Conservation (phyloP, 1,140 invertebrate genomes). For the Drosophila pruinosa region DNA sequence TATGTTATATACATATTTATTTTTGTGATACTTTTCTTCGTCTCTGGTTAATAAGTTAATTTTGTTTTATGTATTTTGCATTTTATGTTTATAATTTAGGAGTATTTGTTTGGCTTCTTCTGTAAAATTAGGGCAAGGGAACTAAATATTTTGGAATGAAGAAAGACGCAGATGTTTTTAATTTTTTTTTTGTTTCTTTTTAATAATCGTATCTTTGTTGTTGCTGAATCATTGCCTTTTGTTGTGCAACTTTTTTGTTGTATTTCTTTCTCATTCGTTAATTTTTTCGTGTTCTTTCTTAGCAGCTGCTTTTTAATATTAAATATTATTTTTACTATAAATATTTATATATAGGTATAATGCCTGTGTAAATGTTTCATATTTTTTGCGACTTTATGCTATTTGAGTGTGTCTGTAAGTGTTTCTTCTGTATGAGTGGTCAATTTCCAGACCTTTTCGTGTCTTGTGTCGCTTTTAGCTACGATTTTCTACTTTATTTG, state of each 20-base stretch:
- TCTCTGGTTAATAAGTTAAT: background rate
- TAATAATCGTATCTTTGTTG: slow-evolving; percentile 70
- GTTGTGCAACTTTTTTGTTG: slow-evolving; percentile 40
- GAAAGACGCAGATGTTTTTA: slow-evolving; percentile 50
- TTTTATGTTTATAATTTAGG: background rate
- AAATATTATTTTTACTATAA: slow-evolving; percentile 79
- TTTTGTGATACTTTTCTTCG: background rate
- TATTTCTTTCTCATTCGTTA: slow-evolving; percentile 49
- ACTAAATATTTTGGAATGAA: slow-evolving; percentile 41
- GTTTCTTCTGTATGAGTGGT: slow-evolving; percentile 39
- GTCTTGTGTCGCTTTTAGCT: slow-evolving; percentile 40
- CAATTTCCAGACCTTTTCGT: slow-evolving; percentile 16
- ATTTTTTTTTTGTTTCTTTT: slow-evolving; percentile 55
- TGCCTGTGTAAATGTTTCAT: slow-evolving; percentile 42
- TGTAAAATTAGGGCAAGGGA: slow-evolving; percentile 24
- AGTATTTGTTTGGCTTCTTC: slow-evolving; percentile 16
- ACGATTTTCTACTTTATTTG: slow-evolving; percentile 61
- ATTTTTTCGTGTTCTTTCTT: slow-evolving; percentile 37
- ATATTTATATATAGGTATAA: slow-evolving; percentile 60
- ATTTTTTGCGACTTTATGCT: background rate
- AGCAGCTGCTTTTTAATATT: slow-evolving; percentile 56
- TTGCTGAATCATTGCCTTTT: slow-evolving; percentile 59
- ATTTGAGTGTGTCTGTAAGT: slow-evolving; percentile 29
- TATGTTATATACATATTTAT: background rate
- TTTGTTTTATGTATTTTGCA: background rate